These are phyloP conservation scores for Scarus forsteni DNA, from an alignment of 2,797 vertebrate genomes.

Conservation along the genomic window DNA sequence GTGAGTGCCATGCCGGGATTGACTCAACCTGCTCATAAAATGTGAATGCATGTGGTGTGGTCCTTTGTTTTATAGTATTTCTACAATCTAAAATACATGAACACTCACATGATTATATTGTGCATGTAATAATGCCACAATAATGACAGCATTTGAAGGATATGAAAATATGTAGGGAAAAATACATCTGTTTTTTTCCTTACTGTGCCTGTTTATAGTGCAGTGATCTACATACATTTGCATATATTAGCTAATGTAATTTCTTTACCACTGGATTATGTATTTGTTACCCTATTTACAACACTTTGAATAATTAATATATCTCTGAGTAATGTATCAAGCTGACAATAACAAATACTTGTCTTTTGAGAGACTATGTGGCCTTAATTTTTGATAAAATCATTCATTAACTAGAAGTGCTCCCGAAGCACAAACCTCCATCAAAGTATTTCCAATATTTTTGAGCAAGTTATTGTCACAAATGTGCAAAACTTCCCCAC, in stretches of 20 bases:
- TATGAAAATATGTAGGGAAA: constrained; percentile 18
- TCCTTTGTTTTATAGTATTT: background rate
- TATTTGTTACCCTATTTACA: background rate
- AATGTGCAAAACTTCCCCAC: too few relatives aligned
- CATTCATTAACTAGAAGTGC: background rate
- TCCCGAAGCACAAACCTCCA: too few relatives aligned
- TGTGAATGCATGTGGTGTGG: background rate
- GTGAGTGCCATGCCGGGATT: constrained; percentile 33
- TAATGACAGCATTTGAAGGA: constrained; percentile 17
- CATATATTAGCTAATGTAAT: constrained; percentile 29
- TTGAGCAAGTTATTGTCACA: too few relatives aligned
- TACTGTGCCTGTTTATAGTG: constrained; percentile 2
- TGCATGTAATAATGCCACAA: constrained; percentile 3
- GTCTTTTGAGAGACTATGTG: background rate
- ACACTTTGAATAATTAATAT: constrained; percentile 12
- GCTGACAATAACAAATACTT: background rate
- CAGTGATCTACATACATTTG: constrained; percentile 32
- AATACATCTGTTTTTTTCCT: constrained; percentile 18
- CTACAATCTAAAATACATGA: background rate
- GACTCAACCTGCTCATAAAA: constrained; percentile 38
- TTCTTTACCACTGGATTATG: constrained; percentile 9
- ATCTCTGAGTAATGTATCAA: background rate
- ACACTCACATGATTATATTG: background rate
- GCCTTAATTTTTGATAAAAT: background rate
- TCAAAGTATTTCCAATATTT: too few relatives aligned